phyloP scores from a whole-genome alignment of 1,140 invertebrate genomes.

The Hyles vespertilio region DNA sequence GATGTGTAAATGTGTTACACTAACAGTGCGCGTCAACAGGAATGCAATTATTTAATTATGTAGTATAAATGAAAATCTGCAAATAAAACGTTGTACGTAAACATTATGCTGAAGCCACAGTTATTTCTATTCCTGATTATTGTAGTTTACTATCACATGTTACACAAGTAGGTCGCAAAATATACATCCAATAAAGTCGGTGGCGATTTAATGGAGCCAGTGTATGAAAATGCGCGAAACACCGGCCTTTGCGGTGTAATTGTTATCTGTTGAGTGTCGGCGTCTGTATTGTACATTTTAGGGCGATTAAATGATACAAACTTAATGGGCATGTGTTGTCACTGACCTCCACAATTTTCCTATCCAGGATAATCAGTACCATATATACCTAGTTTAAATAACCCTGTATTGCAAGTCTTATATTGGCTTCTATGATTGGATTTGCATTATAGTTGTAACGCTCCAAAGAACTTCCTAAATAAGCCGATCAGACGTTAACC shows the following conservation, averaged over 20 bases:
- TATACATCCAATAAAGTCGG: constrained; percentile 42
- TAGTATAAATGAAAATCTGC: constrained; percentile 67
- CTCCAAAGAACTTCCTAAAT: too few species aligned
- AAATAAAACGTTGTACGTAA: constrained; percentile 73
- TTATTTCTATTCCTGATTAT: constrained; percentile 70
- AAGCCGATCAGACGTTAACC: too few species aligned
- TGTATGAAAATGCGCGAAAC: constrained; percentile 54
- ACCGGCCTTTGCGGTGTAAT: constrained; percentile 46
- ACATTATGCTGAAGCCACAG: constrained; percentile 49
- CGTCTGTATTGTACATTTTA: constrained; percentile 72
- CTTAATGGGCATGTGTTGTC: constrained; percentile 40
- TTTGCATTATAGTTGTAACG: too few species aligned
- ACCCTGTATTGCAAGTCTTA: too few species aligned
- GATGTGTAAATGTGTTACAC: constrained; percentile 65
- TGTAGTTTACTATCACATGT: constrained; percentile 64
- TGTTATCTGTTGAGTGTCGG: constrained; percentile 64
- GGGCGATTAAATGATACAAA: constrained; percentile 73
- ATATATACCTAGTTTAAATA: too few species aligned
- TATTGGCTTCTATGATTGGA: too few species aligned
- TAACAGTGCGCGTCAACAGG: constrained; percentile 62
- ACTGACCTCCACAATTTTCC: constrained; percentile 3
- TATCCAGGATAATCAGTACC: too few species aligned
- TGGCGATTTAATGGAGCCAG: constrained; percentile 56
- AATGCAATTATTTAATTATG: constrained; percentile 75
- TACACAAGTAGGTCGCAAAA: constrained; percentile 36